Percentiles rank a stretch among this genome's conserved stretches.
Evolutionary conservation across 1,140 invertebrate genomes (phyloP).

Genomic region (Dendrolimus punctatus): DNA sequence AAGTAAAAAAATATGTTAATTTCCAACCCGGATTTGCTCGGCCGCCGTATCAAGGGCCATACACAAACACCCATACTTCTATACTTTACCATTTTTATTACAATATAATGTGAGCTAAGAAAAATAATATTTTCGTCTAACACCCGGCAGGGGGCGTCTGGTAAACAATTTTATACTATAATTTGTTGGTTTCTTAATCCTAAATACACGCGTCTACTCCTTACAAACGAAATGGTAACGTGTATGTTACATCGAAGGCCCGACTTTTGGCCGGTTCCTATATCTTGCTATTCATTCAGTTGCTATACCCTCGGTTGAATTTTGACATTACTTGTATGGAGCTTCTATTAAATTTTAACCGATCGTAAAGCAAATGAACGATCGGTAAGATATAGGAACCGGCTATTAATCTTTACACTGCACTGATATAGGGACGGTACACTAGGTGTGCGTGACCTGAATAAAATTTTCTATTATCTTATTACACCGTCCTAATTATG

Average conservation of each 20-base stretch:
- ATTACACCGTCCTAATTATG: too few species aligned
- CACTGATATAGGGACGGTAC: too few species aligned
- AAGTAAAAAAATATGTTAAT: conserved; percentile 65
- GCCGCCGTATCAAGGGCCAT: conserved; percentile 16
- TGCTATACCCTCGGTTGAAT: neutral
- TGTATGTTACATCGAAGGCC: conserved; percentile 24
- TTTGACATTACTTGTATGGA: too few species aligned
- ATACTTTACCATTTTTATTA: conserved; percentile 60
- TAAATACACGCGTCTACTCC: conserved; percentile 36
- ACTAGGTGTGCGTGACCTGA: too few species aligned
- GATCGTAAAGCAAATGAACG: too few species aligned
- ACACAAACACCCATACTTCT: conserved; percentile 31
- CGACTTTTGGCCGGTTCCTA: conserved; percentile 14
- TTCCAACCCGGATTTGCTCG: conserved; percentile 27
- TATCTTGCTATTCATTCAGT: neutral
- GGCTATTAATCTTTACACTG: too few species aligned
- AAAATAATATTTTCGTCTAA: conserved; percentile 71
- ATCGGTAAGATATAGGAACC: too few species aligned
- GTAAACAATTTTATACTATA: conserved; percentile 68
- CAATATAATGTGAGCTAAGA: conserved; percentile 71
- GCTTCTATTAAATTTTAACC: too few species aligned
- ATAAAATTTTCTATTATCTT: too few species aligned
- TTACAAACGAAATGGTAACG: conserved; percentile 26
- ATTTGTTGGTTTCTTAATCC: conserved; percentile 57
- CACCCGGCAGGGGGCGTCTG: conserved; percentile 47